Evolutionary conservation across 2,113 vertebrate species (phyloP), one percentile per base, ranked within the genome.

Genomic region (Thryonomys swinderianus): DNA sequence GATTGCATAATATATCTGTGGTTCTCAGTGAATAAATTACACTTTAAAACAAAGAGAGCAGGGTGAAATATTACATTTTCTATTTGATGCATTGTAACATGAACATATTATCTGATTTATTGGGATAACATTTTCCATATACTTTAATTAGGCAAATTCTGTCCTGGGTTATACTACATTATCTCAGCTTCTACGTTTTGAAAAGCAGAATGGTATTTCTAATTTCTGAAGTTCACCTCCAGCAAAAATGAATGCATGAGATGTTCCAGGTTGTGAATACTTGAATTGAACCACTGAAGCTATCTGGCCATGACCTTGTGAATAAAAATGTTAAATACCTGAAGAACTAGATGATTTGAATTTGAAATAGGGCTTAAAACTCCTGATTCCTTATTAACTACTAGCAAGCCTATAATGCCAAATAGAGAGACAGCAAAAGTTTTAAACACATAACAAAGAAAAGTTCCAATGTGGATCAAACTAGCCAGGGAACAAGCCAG

Each of bases 1-100:
- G 85, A 61, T 55, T 42, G 7, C 80, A 88, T 84, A 94, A 92
- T 92, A 34, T 48, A 42, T 84, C 32, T 67, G 10, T 94, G 90
- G 57, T 90, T 85, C 62, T 34, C 78, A 96, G 53, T 64, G 93
- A 85, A 92, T 97, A 88, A 92, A 53, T 97, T 95, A 48, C 62
- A 55, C 88, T 96, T 88, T 86, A 93, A 96, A 97, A 96, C 48
- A 73, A 85, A 80, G 66, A 4, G 25, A 95, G 82, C 42, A 96
- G 90, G 85, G 88, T 71, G 95, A 85, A 80, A 82, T 93, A 86
- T 96, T 93, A 69, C 71, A 4, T 93, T 90, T 62, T 37, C 85
- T 90, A 73, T 85, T 0, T 2, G 42, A 85, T 94, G 14, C 37
- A 55, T 2, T 96, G 76, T 96, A 91, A 98, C 83, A 79, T 0